Percentiles rank a stretch among this genome's conserved stretches.
Evolutionary conservation across 2,797 vertebrate genomes (phyloP).

Genomic region (Hoplostethus atlanticus): DNA sequence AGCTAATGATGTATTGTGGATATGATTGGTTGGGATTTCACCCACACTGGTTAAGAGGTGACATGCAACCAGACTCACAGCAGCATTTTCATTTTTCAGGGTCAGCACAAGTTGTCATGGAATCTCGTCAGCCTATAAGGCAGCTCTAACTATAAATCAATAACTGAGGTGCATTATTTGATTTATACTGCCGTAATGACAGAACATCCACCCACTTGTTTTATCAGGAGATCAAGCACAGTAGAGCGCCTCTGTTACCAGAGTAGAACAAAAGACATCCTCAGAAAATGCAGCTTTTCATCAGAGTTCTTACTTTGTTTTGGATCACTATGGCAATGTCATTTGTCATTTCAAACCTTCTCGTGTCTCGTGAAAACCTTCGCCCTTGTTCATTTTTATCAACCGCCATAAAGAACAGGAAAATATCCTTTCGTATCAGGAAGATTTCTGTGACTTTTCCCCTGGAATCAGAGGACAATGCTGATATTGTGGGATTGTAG

Average conservation of each 20-base stretch:
- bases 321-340: slow-evolving; percentile 54
- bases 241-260: slow-evolving; percentile 36
- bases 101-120: slow-evolving; percentile 50
- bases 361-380: slow-evolving; percentile 26
- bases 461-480: slow-evolving; percentile 25
- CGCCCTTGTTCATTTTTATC: slow-evolving; percentile 40
- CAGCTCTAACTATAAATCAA: slow-evolving; percentile 37
- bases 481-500: slow-evolving; percentile 45
- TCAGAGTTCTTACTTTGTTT: slow-evolving; percentile 46
- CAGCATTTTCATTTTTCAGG: slow-evolving; percentile 21
- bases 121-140: slow-evolving; percentile 47
- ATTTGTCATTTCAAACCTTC: slow-evolving; percentile 49
- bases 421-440: slow-evolving; percentile 15
- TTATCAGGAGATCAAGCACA: slow-evolving; percentile 51
- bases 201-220: slow-evolving; percentile 65
- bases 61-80: slow-evolving; percentile 12
- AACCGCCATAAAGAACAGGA: slow-evolving; percentile 13
- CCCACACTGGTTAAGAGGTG: slow-evolving; percentile 18
- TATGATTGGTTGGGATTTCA: slow-evolving; percentile 54
- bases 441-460: slow-evolving; percentile 22
- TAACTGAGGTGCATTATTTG: slow-evolving; percentile 53
- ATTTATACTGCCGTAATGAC: slow-evolving; percentile 56
- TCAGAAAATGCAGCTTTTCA: slow-evolving; percentile 27
- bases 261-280: slow-evolving; percentile 47
- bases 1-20: slow-evolving; percentile 29